Conservation (phyloP, 2,113 vertebrate genomes). For the Petroica traversi region DNA sequence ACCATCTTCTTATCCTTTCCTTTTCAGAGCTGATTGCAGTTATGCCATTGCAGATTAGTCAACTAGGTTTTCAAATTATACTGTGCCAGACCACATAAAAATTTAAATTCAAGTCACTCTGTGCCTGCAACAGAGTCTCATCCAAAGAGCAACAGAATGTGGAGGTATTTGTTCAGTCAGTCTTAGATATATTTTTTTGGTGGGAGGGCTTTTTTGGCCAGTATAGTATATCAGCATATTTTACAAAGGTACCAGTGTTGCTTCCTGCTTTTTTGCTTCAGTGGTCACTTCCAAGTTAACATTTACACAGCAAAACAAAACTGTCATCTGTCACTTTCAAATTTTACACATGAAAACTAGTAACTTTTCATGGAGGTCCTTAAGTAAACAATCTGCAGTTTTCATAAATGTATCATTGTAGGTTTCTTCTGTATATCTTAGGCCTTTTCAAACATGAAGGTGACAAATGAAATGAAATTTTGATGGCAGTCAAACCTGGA, state of each 20-base stretch:
- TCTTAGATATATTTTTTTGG: neutral
- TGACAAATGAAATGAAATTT: neutral
- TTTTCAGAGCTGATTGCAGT: neutral
- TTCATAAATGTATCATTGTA: neutral
- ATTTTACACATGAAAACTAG: neutral
- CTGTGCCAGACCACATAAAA: neutral
- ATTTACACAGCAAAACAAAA: neutral
- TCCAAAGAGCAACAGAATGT: neutral
- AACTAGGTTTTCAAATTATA: neutral
- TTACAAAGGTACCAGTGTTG: neutral
- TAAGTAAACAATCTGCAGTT: neutral
- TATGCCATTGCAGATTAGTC: neutral
- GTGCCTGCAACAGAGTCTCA: neutral
- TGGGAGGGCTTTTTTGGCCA: neutral
- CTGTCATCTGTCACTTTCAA: neutral
- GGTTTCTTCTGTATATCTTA: neutral
- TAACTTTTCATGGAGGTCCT: neutral
- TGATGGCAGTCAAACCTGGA: neutral
- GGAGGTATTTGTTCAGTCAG: neutral
- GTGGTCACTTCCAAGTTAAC: neutral
- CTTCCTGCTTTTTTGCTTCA: neutral
- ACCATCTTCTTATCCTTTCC: neutral
- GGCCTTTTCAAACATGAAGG: neutral
- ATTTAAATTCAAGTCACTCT: neutral
- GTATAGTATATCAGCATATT: neutral